These are phyloP conservation scores for Myiozetetes cayanensis DNA, from an alignment of 2,113 vertebrate genomes.

Conservation along the genomic window DNA sequence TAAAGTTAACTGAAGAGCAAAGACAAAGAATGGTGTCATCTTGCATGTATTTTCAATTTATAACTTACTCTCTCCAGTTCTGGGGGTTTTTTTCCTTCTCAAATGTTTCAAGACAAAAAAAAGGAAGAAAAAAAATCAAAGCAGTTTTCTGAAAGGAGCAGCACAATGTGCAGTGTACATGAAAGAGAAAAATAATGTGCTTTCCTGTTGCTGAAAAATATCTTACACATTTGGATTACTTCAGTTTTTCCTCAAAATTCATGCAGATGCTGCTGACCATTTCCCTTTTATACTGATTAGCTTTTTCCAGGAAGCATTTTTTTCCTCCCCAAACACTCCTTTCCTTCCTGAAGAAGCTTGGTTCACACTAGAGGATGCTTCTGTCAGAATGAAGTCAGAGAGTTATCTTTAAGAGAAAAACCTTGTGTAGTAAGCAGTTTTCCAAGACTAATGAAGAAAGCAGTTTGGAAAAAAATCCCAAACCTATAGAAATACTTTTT, in stretches of 20 bases:
- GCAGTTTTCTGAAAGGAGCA: not conserved
- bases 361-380: not conserved
- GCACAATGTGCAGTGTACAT: not conserved
- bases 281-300: constrained; percentile 32
- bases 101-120: not conserved
- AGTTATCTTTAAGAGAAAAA: not conserved
- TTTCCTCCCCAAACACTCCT: not conserved
- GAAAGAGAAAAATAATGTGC: not conserved
- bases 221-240: not conserved
- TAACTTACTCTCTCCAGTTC: not conserved
- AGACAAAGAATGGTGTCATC: not conserved
- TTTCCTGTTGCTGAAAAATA: constrained; percentile 25
- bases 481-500: not conserved
- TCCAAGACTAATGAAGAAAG: not conserved
- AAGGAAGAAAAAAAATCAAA: not conserved
- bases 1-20: not conserved
- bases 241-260: constrained; percentile 5
- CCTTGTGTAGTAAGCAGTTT: not conserved
- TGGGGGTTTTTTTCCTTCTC: not conserved
- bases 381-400: constrained; percentile 7
- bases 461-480: not conserved
- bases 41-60: not conserved
- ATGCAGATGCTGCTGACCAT: not conserved
- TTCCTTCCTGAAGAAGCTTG: constrained; percentile 38
- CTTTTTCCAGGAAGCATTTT: constrained; percentile 11